These are phyloP conservation scores for Miltochrista miniata DNA, from an alignment of 2,888 invertebrate genomes.

Conservation along the genomic window DNA sequence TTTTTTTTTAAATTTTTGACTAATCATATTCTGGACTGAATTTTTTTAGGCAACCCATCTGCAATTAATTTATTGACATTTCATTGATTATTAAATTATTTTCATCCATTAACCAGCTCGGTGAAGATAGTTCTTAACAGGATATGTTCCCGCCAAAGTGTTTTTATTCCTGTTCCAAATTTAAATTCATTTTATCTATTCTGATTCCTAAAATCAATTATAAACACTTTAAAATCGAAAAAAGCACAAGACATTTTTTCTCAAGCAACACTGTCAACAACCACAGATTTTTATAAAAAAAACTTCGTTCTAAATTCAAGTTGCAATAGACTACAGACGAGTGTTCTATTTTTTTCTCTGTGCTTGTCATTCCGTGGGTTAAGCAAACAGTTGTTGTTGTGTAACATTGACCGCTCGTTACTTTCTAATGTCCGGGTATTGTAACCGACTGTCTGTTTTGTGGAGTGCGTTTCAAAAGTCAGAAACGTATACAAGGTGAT, in stretches of 20 bases:
- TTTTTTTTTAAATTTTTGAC: no score
- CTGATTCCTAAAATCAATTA: no score
- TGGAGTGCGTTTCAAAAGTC: not conserved
- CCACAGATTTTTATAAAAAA: not conserved
- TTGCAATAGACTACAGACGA: not conserved
- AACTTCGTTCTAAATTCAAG: not conserved
- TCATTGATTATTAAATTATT: no score
- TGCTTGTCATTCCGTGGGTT: not conserved
- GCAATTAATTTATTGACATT: no score
- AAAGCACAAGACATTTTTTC: not conserved
- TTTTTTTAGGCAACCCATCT: no score
- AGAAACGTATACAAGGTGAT: not conserved
- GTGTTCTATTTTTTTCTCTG: slow-evolving; percentile 2
- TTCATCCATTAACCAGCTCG: no score
- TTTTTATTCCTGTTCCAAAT: no score
- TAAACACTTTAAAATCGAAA: no score
- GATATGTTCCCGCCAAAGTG: no score
- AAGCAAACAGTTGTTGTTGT: slow-evolving; percentile 1
- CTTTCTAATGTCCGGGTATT: slow-evolving; percentile 5
- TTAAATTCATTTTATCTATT: no score
- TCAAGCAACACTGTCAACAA: not conserved
- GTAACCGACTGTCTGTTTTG: not conserved
- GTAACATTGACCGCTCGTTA: slow-evolving; percentile 2
- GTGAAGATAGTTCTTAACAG: no score
- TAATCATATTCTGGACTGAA: no score